Percentiles rank a stretch among this genome's conserved stretches.
Conservation (phyloP, 2,797 vertebrate genomes). For the Acomys russatus region DNA sequence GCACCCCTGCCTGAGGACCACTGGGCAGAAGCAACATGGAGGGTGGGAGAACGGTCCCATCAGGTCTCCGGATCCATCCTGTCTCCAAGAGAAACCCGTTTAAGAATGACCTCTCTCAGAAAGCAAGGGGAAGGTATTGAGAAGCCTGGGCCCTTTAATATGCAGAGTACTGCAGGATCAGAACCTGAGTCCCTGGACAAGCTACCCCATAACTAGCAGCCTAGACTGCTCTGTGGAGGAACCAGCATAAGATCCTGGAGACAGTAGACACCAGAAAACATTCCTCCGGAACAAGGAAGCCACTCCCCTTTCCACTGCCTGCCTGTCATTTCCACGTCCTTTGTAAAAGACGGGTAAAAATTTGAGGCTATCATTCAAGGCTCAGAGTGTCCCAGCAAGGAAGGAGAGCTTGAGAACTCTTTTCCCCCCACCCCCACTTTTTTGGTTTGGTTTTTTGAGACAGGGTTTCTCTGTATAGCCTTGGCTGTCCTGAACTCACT, state of each 20-base stretch:
- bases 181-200: background rate
- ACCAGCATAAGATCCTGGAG: background rate
- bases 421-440: background rate
- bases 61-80: background rate
- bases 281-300: background rate
- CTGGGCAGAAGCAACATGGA: background rate
- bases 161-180: background rate
- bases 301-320: background rate
- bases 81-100: background rate
- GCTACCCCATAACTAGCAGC: background rate
- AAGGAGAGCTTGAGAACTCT: background rate
- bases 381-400: background rate
- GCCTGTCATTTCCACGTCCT: background rate
- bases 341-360: background rate
- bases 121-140: background rate
- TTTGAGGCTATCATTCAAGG: background rate
- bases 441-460: too few species aligned
- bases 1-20: background rate
- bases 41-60: accelerated
- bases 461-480: too few species aligned
- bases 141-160: background rate
- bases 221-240: background rate
- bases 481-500: too few species aligned
- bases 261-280: background rate
- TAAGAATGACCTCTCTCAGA: background rate